phyloP scores from a whole-genome alignment of 2,888 invertebrate species.

The Leucozona laternaria region DNA sequence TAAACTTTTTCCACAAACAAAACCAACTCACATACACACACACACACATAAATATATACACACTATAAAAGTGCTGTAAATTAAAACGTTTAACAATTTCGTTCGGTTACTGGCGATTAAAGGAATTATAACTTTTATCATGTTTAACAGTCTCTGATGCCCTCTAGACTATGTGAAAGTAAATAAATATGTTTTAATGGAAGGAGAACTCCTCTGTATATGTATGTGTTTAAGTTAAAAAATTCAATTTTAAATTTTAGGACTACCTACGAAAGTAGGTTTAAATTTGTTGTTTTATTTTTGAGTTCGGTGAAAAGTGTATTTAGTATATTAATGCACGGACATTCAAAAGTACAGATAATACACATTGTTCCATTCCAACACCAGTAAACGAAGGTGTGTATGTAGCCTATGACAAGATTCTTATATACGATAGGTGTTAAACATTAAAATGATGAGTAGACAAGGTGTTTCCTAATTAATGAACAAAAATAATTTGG shows the following conservation, averaged over 20 bases:
- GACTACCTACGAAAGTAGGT: no score
- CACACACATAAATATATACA: no score
- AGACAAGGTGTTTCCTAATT: no score
- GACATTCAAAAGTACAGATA: no score
- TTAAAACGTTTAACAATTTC: constrained; percentile 55
- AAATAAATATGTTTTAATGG: background rate
- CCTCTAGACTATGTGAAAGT: background rate
- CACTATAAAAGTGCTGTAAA: constrained; percentile 29
- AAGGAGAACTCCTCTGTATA: background rate
- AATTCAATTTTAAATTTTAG: background rate
- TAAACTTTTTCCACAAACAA: background rate
- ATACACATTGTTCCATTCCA: no score
- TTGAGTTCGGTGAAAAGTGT: no score
- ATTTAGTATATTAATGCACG: no score
- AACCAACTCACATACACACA: background rate
- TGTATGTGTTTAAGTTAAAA: background rate
- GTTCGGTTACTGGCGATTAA: constrained; percentile 46
- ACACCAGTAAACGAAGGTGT: no score
- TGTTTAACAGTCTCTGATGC: background rate
- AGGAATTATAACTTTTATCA: constrained; percentile 29
- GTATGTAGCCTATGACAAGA: no score
- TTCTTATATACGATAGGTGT: no score
- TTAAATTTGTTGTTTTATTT: background rate
- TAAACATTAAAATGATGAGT: no score
- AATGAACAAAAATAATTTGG: no score